Conservation (phyloP, 2,888 invertebrate species). For the Sceliomorpha sp. region DNA sequence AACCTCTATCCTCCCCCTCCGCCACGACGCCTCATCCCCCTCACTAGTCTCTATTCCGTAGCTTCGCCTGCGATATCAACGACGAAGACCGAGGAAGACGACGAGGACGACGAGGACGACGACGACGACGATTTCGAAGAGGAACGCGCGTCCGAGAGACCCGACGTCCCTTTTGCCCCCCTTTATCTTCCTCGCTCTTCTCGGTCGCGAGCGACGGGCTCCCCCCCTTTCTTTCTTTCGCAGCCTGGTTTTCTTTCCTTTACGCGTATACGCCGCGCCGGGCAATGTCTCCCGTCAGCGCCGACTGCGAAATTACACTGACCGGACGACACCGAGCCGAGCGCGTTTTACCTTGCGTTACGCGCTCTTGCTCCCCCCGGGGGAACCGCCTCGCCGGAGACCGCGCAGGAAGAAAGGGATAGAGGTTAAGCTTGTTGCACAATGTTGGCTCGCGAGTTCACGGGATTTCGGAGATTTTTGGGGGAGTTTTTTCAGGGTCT, state of each 20-base stretch:
- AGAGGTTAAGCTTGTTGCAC: slow-evolving; percentile 22
- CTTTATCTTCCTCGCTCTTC: too few species aligned
- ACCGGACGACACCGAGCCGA: slow-evolving; percentile 22
- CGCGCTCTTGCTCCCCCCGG: slow-evolving; percentile 24
- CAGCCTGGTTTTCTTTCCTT: slow-evolving; percentile 23
- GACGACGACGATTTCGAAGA: too few species aligned
- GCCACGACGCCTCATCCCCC: slow-evolving; percentile 24
- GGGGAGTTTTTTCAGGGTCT: background rate
- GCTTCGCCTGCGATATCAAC: too few species aligned
- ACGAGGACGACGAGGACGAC: too few species aligned
- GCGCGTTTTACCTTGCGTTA: slow-evolving; percentile 38
- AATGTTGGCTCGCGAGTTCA: slow-evolving; percentile 28
- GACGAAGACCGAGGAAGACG: too few species aligned
- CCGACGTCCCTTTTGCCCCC: too few species aligned
- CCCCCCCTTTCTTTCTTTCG: slow-evolving; percentile 20
- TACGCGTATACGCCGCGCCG: slow-evolving; percentile 5
- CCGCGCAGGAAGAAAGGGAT: slow-evolving; percentile 24
- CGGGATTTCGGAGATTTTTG: background rate
- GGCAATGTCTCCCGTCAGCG: slow-evolving; percentile 22
- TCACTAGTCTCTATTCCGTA: too few species aligned
- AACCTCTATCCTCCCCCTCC: slow-evolving; percentile 12
- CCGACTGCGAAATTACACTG: slow-evolving; percentile 33
- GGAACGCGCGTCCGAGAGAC: too few species aligned
- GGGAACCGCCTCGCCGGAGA: too few species aligned
- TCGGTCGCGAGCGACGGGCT: slow-evolving; percentile 13